Percentiles rank a stretch among this genome's conserved stretches.
Evolutionary conservation across 2,113 vertebrate genomes (phyloP).

Genomic region (Aegithalos caudatus): DNA sequence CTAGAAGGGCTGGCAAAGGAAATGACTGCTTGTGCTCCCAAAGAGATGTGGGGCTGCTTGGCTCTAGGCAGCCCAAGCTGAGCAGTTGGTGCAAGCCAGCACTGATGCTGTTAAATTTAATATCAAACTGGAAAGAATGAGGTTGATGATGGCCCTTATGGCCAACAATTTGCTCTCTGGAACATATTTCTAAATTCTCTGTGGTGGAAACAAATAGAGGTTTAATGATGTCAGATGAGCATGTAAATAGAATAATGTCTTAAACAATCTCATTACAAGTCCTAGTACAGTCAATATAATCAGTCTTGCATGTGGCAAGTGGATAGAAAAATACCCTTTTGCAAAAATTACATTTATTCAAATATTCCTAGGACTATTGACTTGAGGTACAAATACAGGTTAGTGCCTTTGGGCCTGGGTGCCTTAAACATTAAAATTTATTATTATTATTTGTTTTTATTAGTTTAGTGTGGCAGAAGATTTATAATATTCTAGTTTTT

Average conservation of each 20-base stretch:
- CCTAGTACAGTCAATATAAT: background rate
- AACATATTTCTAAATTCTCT: constrained; percentile 3
- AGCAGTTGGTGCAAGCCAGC: background rate
- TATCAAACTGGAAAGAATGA: background rate
- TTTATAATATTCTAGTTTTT: constrained; percentile 63
- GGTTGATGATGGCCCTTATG: background rate
- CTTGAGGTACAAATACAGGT: constrained; percentile 5
- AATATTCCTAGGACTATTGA: constrained; percentile 20
- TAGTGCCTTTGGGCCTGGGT: constrained; percentile 30
- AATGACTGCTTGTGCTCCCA: background rate
- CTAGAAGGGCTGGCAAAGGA: background rate
- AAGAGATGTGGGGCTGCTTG: background rate
- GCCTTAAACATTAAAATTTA: constrained; percentile 54
- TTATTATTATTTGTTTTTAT: constrained; percentile 70
- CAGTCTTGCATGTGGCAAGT: background rate
- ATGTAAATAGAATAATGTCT: constrained; percentile 37
- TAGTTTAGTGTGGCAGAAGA: constrained; percentile 56
- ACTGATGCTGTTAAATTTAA: background rate
- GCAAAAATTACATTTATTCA: constrained; percentile 41
- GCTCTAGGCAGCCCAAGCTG: background rate
- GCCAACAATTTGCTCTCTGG: background rate
- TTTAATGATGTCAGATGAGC: constrained; percentile 45
- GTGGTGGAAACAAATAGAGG: constrained; percentile 43
- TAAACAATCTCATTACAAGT: constrained; percentile 18
- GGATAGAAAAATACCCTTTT: background rate